Percentiles rank a stretch among this genome's conserved stretches.
Conservation (phyloP, 2,797 vertebrate species). For the Peromyscus attwateri region DNA sequence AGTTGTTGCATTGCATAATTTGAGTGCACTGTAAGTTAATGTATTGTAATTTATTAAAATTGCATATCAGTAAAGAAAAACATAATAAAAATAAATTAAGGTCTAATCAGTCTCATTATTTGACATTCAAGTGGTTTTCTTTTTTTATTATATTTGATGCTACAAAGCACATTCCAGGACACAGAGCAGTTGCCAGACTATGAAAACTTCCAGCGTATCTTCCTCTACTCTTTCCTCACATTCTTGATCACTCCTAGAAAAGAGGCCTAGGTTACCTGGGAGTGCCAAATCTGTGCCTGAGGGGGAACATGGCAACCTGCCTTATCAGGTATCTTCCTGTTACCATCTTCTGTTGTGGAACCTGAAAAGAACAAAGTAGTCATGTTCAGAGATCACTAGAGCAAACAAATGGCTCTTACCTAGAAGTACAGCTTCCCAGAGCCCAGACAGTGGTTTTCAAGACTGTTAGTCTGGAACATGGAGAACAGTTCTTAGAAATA, state of each 20-base stretch:
- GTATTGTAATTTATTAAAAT: conserved; percentile 4
- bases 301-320: not conserved
- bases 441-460: not conserved
- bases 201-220: not conserved
- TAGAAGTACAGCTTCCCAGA: not conserved
- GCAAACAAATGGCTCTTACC: not conserved
- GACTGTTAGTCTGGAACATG: not conserved
- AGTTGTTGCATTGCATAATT: not conserved
- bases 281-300: not conserved
- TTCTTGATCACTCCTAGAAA: not conserved
- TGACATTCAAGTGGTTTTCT: not conserved
- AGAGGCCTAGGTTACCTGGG: not conserved
- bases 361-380: not conserved
- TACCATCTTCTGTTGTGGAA: not conserved
- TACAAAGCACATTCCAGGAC: not conserved
- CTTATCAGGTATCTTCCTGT: not conserved
- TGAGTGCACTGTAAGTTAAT: not conserved
- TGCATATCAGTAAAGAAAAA: not conserved
- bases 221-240: not conserved
- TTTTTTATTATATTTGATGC: not conserved
- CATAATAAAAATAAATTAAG: not conserved
- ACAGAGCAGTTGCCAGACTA: not conserved
- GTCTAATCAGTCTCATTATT: not conserved
- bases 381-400: not conserved
- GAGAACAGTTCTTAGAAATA: conserved; percentile 5